Conservation (phyloP, 2,113 vertebrate genomes). For the Platanista minor region DNA sequence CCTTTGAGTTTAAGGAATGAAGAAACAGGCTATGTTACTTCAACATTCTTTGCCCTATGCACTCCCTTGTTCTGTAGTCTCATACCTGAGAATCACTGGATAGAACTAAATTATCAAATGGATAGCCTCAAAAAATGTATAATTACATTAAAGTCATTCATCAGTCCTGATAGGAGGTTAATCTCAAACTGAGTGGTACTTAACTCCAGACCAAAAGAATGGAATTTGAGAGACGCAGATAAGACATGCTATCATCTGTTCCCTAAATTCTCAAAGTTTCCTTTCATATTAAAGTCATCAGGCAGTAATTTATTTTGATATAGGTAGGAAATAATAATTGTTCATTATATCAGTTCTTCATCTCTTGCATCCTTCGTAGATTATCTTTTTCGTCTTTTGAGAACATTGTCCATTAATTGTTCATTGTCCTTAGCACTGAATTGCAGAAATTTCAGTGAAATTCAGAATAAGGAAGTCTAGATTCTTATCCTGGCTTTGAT, state of each 20-base stretch:
- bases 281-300: not conserved
- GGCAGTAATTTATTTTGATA: not conserved
- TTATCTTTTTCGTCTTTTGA: not conserved
- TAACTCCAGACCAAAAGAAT: not conserved
- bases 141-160: not conserved
- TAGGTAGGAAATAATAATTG: not conserved
- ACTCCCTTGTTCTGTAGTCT: not conserved
- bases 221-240: not conserved
- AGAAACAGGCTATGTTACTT: not conserved
- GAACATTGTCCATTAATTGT: not conserved
- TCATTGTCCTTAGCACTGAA: not conserved
- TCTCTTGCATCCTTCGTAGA: not conserved
- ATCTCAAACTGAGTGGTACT: not conserved
- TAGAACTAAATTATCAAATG: conserved; percentile 8
- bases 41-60: not conserved
- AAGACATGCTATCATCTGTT: not conserved
- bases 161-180: not conserved
- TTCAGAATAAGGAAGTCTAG: not conserved
- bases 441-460: not conserved
- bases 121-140: not conserved
- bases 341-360: not conserved
- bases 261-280: not conserved
- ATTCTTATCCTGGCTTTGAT: not conserved
- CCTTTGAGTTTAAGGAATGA: not conserved
- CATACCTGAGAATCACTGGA: not conserved